A percentile compares a stretch with the other conserved stretches of the same genome.
phyloP scores from a whole-genome alignment of 30 jellyfish, hydroid and myxozoan species.

The Hydractinia symbiolongicarpus region DNA sequence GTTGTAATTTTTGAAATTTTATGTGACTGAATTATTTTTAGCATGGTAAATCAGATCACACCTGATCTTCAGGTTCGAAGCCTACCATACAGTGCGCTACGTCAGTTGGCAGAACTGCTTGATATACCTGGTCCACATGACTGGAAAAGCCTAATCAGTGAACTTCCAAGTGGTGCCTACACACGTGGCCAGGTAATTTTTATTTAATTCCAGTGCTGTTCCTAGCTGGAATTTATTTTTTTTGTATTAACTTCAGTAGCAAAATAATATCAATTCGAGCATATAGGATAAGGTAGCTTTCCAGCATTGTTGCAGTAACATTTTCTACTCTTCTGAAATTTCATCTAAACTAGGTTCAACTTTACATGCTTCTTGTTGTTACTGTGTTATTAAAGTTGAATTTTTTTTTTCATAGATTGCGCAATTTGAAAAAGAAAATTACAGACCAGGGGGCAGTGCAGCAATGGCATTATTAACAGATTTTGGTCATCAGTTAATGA shows the following conservation, averaged over 20 bases:
- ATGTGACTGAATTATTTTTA: not conserved
- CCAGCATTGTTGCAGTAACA: too few relatives aligned
- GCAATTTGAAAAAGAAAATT: constrained; percentile 41
- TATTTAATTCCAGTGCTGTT: not conserved
- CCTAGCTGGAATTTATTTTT: too few relatives aligned
- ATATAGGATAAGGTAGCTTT: too few relatives aligned
- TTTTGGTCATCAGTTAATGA: constrained; percentile 57
- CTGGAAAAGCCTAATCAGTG: constrained; percentile 61
- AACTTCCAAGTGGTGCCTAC: constrained; percentile 63
- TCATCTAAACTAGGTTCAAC: too few relatives aligned
- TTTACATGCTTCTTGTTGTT: not conserved
- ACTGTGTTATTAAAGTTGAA: not conserved
- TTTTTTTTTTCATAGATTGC: constrained; percentile 34
- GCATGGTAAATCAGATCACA: not conserved
- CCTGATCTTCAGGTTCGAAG: constrained; percentile 54
- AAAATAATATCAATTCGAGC: too few relatives aligned
- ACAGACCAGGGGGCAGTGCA: constrained; percentile 52
- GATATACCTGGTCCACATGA: constrained; percentile 73
- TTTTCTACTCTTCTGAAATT: too few relatives aligned
- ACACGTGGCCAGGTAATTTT: constrained; percentile 47
- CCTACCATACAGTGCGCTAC: constrained; percentile 50
- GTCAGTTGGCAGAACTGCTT: constrained; percentile 51
- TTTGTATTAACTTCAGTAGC: too few relatives aligned
- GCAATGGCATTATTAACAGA: constrained; percentile 55
- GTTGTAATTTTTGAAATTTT: too few relatives aligned